Evolutionary conservation across 2,113 vertebrate genomes (phyloP).

Genomic region (Ariopsis seemanni): DNA sequence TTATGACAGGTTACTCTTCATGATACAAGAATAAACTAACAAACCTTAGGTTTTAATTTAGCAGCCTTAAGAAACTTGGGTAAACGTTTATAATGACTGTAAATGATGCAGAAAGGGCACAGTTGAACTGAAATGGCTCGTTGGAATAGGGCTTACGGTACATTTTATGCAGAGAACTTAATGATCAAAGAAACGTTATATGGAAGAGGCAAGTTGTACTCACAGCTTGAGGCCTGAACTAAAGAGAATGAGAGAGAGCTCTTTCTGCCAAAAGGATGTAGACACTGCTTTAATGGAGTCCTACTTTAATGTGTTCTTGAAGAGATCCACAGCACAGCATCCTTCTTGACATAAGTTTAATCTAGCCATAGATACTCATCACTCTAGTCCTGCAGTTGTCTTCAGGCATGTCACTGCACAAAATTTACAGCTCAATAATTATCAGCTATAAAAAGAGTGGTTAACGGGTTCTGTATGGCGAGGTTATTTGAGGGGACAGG

Average conservation of each 20-base stretch:
- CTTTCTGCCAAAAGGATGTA: slow-evolving; percentile 14
- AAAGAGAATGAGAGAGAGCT: background rate
- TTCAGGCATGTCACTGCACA: background rate
- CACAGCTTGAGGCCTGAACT: slow-evolving; percentile 10
- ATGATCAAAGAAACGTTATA: slow-evolving; percentile 40
- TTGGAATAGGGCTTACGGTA: slow-evolving; percentile 16
- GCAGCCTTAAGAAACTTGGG: background rate
- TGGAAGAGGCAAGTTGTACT: background rate
- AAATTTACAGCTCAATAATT: slow-evolving; percentile 27
- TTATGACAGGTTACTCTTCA: background rate
- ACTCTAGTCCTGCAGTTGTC: background rate
- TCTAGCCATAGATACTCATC: background rate
- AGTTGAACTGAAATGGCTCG: slow-evolving; percentile 5
- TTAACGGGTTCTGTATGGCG: background rate
- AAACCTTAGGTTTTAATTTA: background rate
- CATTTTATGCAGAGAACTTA: slow-evolving; percentile 19
- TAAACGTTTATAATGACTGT: background rate
- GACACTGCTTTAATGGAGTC: slow-evolving; percentile 1
- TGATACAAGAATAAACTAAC: background rate
- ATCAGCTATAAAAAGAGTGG: slow-evolving; percentile 26
- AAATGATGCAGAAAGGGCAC: background rate
- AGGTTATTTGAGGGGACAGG: background rate
- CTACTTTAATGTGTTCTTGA: slow-evolving; percentile 32
- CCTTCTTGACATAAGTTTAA: slow-evolving; percentile 6
- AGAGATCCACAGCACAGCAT: slow-evolving; percentile 14